Conservation (phyloP, 2,797 vertebrate species). For the Lepus oiostolus region DNA sequence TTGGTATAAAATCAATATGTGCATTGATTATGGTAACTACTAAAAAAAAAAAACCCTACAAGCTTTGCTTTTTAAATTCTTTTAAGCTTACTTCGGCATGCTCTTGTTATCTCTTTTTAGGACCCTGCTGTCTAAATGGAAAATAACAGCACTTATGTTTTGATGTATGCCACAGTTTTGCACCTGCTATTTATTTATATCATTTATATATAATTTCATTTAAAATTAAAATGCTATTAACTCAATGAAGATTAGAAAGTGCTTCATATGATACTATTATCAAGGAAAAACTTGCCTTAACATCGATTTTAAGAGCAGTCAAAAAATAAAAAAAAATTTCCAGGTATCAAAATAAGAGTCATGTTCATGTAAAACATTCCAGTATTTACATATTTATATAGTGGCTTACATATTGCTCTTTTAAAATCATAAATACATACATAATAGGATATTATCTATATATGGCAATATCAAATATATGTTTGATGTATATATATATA, state of each 20-base stretch:
- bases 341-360: conserved; percentile 33
- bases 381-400: conserved; percentile 22
- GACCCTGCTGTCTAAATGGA: conserved; percentile 48
- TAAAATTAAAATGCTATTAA: conserved; percentile 74
- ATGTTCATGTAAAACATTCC: background rate
- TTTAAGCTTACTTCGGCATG: conserved; percentile 2
- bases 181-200: conserved; percentile 72
- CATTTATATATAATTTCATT: conserved; percentile 69
- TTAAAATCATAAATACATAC: background rate
- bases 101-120: conserved; percentile 58
- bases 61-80: background rate
- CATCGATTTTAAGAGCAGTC: conserved; percentile 16
- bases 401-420: background rate
- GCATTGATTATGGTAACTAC: background rate
- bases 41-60: background rate
- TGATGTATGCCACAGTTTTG: conserved; percentile 50
- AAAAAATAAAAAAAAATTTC: conserved; percentile 54
- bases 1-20: background rate
- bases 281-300: conserved; percentile 37
- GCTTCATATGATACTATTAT: background rate
- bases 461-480: background rate
- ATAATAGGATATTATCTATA: background rate
- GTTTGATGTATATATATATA: background rate
- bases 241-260: conserved; percentile 54
- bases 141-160: conserved; percentile 60